These are phyloP conservation scores for Lymantria monacha DNA, from an alignment of 2,888 invertebrate genomes.

Conservation along the genomic window DNA sequence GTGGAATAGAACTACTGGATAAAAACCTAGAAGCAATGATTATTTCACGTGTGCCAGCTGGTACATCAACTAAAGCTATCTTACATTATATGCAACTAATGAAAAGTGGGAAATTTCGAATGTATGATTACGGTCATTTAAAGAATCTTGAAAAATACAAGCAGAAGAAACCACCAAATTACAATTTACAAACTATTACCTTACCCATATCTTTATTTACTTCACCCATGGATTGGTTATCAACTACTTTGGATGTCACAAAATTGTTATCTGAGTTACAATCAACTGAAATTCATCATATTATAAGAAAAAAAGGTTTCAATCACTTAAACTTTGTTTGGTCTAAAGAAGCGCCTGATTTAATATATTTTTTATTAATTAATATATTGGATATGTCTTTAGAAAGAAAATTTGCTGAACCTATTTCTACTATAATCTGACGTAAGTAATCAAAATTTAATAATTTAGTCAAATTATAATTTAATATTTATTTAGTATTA, in stretches of 20 bases:
- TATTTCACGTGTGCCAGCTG: slow-evolving; percentile 29
- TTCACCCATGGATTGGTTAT: slow-evolving; percentile 47
- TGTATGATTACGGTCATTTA: slow-evolving; percentile 37
- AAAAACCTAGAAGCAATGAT: slow-evolving; percentile 21
- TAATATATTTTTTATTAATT: slow-evolving; percentile 33
- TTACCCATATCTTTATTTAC: slow-evolving; percentile 42
- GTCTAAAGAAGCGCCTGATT: slow-evolving; percentile 33
- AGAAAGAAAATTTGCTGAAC: background rate
- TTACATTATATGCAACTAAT: slow-evolving; percentile 52
- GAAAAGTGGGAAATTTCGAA: slow-evolving; percentile 42
- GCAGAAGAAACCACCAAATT: slow-evolving; percentile 26
- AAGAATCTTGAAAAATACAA: slow-evolving; percentile 35
- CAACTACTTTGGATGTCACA: slow-evolving; percentile 33
- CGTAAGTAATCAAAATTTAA: background rate
- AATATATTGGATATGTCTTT: slow-evolving; percentile 8
- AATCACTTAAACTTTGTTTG: slow-evolving; percentile 52
- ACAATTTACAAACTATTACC: slow-evolving; percentile 35
- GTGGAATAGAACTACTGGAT: slow-evolving; percentile 29
- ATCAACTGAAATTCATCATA: slow-evolving; percentile 33
- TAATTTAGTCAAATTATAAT: too few species aligned
- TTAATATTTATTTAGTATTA: too few species aligned
- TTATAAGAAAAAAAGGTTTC: slow-evolving; percentile 36
- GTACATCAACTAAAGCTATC: slow-evolving; percentile 47
- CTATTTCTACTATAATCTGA: background rate
- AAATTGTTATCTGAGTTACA: slow-evolving; percentile 34